Evolutionary conservation across 2,113 vertebrate species (phyloP).

Genomic region (Neolamprologus kungweensis): DNA sequence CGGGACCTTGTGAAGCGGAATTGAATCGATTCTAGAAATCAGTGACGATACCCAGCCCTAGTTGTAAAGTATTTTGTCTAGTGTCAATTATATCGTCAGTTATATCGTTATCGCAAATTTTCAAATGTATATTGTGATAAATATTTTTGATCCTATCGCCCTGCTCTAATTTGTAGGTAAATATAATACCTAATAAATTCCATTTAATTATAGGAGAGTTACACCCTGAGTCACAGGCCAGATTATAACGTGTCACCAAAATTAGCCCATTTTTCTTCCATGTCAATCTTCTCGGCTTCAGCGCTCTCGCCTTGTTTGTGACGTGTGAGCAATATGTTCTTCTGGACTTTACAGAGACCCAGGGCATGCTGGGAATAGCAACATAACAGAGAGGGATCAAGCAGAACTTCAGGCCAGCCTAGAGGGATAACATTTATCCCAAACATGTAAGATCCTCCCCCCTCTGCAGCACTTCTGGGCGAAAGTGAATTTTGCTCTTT

Average conservation of each 20-base stretch:
- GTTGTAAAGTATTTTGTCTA: too few species aligned
- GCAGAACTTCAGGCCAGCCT: neutral
- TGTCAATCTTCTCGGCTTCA: neutral
- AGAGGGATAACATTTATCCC: neutral
- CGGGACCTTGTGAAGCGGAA: too few species aligned
- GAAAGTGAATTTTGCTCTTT: neutral
- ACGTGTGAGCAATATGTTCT: neutral
- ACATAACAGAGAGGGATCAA: neutral
- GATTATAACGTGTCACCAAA: neutral
- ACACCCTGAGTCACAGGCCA: neutral
- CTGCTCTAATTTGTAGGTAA: neutral
- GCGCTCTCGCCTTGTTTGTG: neutral
- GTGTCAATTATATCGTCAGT: too few species aligned
- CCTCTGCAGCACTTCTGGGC: neutral
- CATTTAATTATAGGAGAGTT: neutral
- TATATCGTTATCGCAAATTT: too few species aligned
- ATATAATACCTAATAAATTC: fast-evolving
- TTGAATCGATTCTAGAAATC: too few species aligned
- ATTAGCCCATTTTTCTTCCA: neutral
- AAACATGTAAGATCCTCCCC: neutral
- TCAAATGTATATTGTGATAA: too few species aligned
- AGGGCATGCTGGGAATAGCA: neutral
- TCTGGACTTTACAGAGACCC: neutral
- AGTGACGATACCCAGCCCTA: too few species aligned
- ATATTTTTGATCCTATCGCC: too few species aligned